A percentile compares a stretch with the other conserved stretches of the same genome.
These are phyloP conservation scores for Syrphus vitripennis DNA, from an alignment of 2,888 invertebrate genomes.

Conservation along the genomic window DNA sequence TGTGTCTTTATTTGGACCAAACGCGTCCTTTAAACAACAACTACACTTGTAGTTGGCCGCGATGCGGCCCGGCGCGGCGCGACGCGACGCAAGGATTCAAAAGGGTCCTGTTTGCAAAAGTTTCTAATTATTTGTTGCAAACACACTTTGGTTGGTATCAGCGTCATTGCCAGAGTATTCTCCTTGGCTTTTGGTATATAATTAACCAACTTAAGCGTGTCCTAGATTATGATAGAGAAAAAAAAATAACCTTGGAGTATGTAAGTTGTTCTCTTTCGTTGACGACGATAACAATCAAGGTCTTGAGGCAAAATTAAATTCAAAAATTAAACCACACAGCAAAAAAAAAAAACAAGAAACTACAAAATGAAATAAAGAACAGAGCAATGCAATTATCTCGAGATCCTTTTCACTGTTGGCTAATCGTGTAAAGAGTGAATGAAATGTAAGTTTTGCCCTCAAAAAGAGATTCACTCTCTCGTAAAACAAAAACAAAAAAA, in stretches of 20 bases:
- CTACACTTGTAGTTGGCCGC: conserved; percentile 27
- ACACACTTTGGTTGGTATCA: not conserved
- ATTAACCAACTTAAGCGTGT: conserved; percentile 48
- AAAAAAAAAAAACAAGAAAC: not conserved
- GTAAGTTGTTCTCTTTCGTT: not conserved
- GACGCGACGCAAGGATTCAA: not conserved
- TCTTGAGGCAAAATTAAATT: conserved; percentile 28
- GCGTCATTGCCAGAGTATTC: conserved; percentile 14
- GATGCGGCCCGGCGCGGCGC: no score
- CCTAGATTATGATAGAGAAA: conserved; percentile 22
- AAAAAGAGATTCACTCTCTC: conserved; percentile 10
- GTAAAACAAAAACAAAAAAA: not conserved
- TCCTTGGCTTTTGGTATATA: conserved; percentile 38
- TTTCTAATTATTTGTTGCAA: conserved; percentile 63
- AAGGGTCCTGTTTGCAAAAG: conserved; percentile 57
- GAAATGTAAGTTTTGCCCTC: conserved; percentile 33
- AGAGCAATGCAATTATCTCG: conserved; percentile 36
- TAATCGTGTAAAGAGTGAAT: conserved; percentile 51
- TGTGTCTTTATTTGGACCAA: conserved; percentile 64
- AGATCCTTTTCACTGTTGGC: conserved; percentile 25
- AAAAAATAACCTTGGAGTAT: not conserved
- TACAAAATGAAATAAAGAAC: not conserved
- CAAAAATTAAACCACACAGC: conserved; percentile 23
- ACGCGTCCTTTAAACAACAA: conserved; percentile 25
- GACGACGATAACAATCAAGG: conserved; percentile 16